Evolutionary conservation across 1,140 invertebrate genomes (phyloP).

Genomic region (Rhysida immarginata): DNA sequence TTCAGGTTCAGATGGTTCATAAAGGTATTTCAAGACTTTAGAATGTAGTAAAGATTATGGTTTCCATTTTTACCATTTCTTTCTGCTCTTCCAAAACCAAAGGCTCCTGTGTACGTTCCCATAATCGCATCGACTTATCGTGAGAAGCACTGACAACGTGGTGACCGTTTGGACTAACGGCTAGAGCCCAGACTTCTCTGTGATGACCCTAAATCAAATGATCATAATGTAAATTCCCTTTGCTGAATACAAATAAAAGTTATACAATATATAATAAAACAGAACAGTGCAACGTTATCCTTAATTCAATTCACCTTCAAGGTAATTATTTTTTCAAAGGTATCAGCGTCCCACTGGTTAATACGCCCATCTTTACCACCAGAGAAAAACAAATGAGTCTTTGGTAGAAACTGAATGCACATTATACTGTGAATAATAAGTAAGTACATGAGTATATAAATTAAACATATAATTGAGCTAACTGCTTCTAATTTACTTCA

Average conservation of each 20-base stretch:
- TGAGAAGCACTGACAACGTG: conserved; percentile 68
- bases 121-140: conserved; percentile 76
- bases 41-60: no score
- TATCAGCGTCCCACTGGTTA: conserved; percentile 95
- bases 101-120: conserved; percentile 70
- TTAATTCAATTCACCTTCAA: conserved; percentile 57
- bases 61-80: conserved; percentile 43
- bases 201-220: conserved; percentile 54
- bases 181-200: conserved; percentile 56
- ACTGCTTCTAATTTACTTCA: conserved; percentile 17
- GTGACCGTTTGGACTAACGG: conserved; percentile 63
- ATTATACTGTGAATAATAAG: conserved; percentile 47
- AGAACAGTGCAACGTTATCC: no score
- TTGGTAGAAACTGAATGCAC: conserved; percentile 68
- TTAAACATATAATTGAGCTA: conserved; percentile 3
- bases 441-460: background rate
- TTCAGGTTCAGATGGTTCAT: no score
- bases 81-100: conserved; percentile 81
- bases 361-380: conserved; percentile 82
- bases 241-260: background rate
- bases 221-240: conserved; percentile 20
- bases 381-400: conserved; percentile 86
- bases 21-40: no score
- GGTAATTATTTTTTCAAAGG: conserved; percentile 75
- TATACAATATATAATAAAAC: conserved; percentile 4